Evolutionary conservation across 2,113 vertebrate species (phyloP), one percentile per base, ranked within the genome.

Genomic region (Amphilophus citrinellus): DNA sequence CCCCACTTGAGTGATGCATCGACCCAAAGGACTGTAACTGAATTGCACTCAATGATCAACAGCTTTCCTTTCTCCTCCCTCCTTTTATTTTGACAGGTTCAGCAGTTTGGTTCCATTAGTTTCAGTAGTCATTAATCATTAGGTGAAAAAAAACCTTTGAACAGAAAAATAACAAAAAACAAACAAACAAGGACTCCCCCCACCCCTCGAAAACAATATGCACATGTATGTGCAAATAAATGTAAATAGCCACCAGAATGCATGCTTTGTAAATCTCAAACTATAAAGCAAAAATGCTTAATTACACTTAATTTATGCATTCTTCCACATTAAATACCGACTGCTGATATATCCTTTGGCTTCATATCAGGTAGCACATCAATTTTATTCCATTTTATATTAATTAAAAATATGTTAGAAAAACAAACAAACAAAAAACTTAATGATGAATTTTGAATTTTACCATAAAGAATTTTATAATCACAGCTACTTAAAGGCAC

Each of bases 1-100:
- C 44, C 66, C 47, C 66, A 53, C 66, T 73, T 73, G 66, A 73
- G 17, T 53, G 47, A 73, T 73, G 66, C 66, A 73, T 53, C 66
- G 10, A 32, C 17, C 66, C 66, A 73, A 32, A 73, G 17, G 66
- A 73, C 53, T 73, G 47, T 50, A 73, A 53, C 66, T 71, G 17
- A 44, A 71, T 71, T 50, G 10, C 44, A 20, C 66, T 71, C 44
- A 50, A 7, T 50, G 44, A 71, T 50, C 66, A 71, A 71, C 66
- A 71, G 66, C 44, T 30, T 13, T 7, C 30, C 66, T 15, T 20
- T 7, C 66, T 50, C 27, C 8, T 9, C 65, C 65, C 32, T 37
- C 47, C 44, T 50, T 71, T 50, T 50, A 71, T 30, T 71, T 71
- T 20, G 66, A 71, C 44, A 50, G 66, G 66, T 71, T 44, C 66